These are phyloP conservation scores for Heterochromis multidens DNA, from an alignment of 2,113 vertebrate species.

Conservation along the genomic window DNA sequence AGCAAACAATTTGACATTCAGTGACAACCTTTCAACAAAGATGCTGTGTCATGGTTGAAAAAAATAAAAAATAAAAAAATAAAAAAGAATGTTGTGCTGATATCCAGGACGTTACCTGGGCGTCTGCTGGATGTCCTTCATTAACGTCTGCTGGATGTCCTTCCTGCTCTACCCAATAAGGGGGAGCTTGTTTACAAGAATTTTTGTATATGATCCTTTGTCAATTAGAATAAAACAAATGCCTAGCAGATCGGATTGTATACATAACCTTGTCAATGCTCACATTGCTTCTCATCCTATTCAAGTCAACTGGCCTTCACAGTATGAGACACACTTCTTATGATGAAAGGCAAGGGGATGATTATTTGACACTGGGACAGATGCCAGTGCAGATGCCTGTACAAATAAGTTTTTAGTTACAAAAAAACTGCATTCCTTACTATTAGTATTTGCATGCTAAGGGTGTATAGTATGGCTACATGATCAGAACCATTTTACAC, in stretches of 20 bases:
- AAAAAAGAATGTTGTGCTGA: not conserved
- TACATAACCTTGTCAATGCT: not conserved
- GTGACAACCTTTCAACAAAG: not conserved
- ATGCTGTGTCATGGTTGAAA: not conserved
- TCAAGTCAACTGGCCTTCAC: not conserved
- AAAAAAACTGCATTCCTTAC: not conserved
- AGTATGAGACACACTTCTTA: not conserved
- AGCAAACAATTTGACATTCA: not conserved
- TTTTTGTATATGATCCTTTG: not conserved
- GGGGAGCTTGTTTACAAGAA: not conserved
- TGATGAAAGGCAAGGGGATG: not conserved
- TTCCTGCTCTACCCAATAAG: not conserved
- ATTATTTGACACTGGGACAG: not conserved
- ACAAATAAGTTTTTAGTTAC: not conserved
- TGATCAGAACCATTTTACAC: not conserved
- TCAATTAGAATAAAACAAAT: not conserved
- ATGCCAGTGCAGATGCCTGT: accelerated
- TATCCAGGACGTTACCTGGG: not conserved
- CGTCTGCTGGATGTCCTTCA: not conserved
- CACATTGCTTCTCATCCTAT: not conserved
- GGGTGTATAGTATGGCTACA: not conserved
- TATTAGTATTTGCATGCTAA: not conserved
- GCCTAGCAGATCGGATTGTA: not conserved
- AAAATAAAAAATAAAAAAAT: not conserved
- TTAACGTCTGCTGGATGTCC: not conserved